phyloP scores from a whole-genome alignment of 2,797 vertebrate species.

The Taenioides sp. region DNA sequence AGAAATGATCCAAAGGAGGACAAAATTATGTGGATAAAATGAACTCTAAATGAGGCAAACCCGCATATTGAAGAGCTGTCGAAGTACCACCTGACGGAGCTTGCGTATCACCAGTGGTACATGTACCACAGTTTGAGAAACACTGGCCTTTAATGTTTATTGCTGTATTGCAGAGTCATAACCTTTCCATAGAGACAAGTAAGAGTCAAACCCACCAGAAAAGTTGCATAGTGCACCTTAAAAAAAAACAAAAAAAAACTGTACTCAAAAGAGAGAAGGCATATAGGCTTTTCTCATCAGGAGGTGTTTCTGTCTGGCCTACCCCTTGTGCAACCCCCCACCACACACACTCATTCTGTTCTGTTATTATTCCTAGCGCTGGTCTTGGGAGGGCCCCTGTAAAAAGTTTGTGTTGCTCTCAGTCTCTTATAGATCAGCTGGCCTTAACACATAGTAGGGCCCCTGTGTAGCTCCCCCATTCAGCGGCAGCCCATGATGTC shows the following conservation, averaged over 20 bases:
- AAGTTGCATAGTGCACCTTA: too few species aligned
- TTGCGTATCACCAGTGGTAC: too few species aligned
- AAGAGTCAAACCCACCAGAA: too few species aligned
- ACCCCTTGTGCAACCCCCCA: slow-evolving; percentile 18
- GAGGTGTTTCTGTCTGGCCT: slow-evolving; percentile 9
- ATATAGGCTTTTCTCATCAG: slow-evolving; percentile 21
- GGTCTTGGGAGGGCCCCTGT: slow-evolving; percentile 36
- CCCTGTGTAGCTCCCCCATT: slow-evolving; percentile 54
- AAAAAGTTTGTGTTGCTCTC: slow-evolving; percentile 30
- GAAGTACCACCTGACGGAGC: too few species aligned
- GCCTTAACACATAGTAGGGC: slow-evolving; percentile 52
- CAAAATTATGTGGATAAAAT: too few species aligned
- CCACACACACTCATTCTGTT: slow-evolving; percentile 5
- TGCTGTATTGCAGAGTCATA: too few species aligned
- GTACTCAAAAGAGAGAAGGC: slow-evolving; percentile 19
- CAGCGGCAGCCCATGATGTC: slow-evolving; percentile 64
- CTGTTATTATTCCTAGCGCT: slow-evolving; percentile 35
- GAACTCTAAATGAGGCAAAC: too few species aligned
- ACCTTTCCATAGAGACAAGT: too few species aligned
- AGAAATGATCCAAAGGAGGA: too few species aligned
- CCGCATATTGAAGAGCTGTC: too few species aligned
- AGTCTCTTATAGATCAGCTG: slow-evolving; percentile 48
- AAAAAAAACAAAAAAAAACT: not conserved
- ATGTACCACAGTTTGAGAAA: too few species aligned
- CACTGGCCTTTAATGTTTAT: too few species aligned